Base-by-base conservation (phyloP, 1,140 invertebrate species). In the Pogonomyrmex californicus region DNA sequence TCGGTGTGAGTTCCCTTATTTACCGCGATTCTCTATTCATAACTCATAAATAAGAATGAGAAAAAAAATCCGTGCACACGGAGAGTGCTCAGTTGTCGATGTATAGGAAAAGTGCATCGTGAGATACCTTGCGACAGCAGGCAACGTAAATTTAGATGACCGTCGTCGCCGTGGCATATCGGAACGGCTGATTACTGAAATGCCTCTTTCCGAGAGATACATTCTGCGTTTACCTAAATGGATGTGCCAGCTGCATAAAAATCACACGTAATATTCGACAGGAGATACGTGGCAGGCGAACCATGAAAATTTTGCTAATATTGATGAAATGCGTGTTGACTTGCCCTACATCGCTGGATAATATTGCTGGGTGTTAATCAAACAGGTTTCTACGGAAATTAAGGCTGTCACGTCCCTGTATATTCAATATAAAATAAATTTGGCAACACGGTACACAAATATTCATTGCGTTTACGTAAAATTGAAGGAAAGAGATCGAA, bases 41-140 rank as follows among this genome's bases (percentile, higher is more conserved):
- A 36, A 73, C 41, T 83, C 54, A 60, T 83, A 75, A 73, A 75
- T 83, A 83, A 83, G 30, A 83, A 60, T 75, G 41, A 47, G 51
- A 41, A 73, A 41, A 23, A 56, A 73, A 83, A 60, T 38, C 51
- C 68, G 41, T 23, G 47, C 14, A 10, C n/a, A 66, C 38, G 38
- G 38, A 23, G n/a, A 49, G 0, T 4, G 12, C n/a, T 17, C 36
- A 4, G 38, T 10, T 62, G 30, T 49, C 51, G n/a, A 56, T 36
- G 9, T 49, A 23, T 38, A 62, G 30, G 12, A 60, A 23, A 75
- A 60, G 44, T 83, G 41, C 36, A 68, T 41, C 66, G 30, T 30
- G 41, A 47, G 54, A 36, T 1, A 47, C 36, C 4, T 23, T 12
- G 51, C 41, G 33, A 38, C 33, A 38, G 3, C 30, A 54, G 23